A percentile compares a stretch with the other conserved stretches of the same genome.
phyloP scores from a whole-genome alignment of 2,113 vertebrate species.

The Nothoprocta perdicaria region DNA sequence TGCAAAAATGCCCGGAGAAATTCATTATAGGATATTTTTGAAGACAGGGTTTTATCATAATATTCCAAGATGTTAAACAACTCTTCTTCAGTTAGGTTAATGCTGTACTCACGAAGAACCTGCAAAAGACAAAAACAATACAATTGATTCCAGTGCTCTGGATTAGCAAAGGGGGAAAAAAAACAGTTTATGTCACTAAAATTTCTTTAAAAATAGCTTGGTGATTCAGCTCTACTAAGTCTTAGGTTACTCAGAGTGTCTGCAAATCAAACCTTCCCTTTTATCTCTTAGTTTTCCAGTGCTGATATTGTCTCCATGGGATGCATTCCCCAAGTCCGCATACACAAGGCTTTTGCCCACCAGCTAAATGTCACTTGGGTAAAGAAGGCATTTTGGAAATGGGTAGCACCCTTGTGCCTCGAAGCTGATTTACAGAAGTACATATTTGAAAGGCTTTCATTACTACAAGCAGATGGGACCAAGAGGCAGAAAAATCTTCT shows the following conservation, averaged over 20 bases:
- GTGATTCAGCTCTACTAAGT: not conserved
- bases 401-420: not conserved
- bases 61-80: conserved; percentile 80
- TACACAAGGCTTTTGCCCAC: not conserved
- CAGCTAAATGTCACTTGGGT: not conserved
- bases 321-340: not conserved
- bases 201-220: not conserved
- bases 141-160: not conserved
- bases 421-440: not conserved
- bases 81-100: conserved; percentile 77
- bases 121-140: conserved; percentile 29
- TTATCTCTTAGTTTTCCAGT: not conserved
- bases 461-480: not conserved
- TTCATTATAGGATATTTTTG: conserved; percentile 79
- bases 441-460: not conserved
- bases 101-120: conserved; percentile 75
- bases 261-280: not conserved
- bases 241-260: not conserved
- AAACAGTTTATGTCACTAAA: not conserved
- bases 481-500: not conserved
- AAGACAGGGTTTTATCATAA: conserved; percentile 79
- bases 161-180: not conserved
- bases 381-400: not conserved
- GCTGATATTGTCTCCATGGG: not conserved
- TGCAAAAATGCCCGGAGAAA: conserved; percentile 82